A percentile compares a stretch with the other conserved stretches of the same genome.
Evolutionary conservation across 2,888 invertebrate genomes (phyloP).

Genomic region (Xanthorhoe designata): DNA sequence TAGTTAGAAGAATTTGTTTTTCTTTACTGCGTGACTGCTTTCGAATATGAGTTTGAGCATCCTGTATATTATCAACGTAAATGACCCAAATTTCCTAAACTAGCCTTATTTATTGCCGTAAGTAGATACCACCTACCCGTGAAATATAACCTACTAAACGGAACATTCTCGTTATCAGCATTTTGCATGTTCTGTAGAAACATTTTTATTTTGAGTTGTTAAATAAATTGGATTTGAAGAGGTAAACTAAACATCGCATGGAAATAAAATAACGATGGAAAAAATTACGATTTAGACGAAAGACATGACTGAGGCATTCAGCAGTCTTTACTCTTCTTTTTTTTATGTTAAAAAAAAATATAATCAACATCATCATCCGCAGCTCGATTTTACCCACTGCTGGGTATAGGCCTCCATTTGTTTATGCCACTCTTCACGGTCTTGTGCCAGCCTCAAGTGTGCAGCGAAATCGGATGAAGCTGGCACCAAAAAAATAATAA

Average conservation of each 20-base stretch:
- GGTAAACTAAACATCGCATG: not conserved
- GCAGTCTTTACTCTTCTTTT: too few relatives aligned
- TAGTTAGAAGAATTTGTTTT: too few relatives aligned
- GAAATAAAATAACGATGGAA: not conserved
- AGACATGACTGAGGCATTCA: too few relatives aligned
- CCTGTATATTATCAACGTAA: slow-evolving; percentile 34
- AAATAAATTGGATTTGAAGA: slow-evolving; percentile 30
- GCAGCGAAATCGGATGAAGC: too few relatives aligned
- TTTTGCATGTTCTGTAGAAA: slow-evolving; percentile 48
- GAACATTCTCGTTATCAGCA: slow-evolving; percentile 64
- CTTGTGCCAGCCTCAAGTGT: too few relatives aligned
- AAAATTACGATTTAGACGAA: too few relatives aligned
- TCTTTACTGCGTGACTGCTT: not conserved
- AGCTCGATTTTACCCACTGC: too few relatives aligned
- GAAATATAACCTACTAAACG: slow-evolving; percentile 70
- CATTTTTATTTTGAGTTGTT: slow-evolving; percentile 45
- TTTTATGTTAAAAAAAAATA: too few relatives aligned
- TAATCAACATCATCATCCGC: too few relatives aligned
- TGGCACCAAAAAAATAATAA: too few relatives aligned
- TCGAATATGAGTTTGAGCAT: not conserved
- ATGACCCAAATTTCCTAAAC: slow-evolving; percentile 66
- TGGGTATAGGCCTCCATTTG: too few relatives aligned
- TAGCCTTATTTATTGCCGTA: slow-evolving; percentile 70
- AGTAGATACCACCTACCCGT: slow-evolving; percentile 44
- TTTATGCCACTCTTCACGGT: too few relatives aligned